Conservation (phyloP, 2,888 invertebrate genomes). For the Heliconius sara region DNA sequence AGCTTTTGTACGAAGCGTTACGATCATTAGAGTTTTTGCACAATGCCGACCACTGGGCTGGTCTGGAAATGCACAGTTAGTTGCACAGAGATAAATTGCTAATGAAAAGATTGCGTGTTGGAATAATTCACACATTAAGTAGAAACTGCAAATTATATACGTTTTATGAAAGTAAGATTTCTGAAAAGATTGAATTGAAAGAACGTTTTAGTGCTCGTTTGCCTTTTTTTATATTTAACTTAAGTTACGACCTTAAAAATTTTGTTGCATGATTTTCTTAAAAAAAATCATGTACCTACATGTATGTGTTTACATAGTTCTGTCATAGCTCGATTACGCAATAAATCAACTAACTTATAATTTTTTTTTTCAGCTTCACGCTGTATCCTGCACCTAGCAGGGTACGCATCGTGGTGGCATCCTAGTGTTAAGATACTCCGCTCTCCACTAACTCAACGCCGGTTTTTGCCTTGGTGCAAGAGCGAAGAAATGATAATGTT, state of each 20-base stretch:
- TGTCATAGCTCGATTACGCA: no score
- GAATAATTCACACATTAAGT: slow-evolving; percentile 38
- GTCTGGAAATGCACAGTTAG: slow-evolving; percentile 37
- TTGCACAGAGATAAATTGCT: slow-evolving; percentile 40
- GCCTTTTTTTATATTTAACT: neutral
- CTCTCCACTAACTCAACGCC: no score
- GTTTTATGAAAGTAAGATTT: slow-evolving; percentile 29
- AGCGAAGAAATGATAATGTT: no score
- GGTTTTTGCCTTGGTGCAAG: no score
- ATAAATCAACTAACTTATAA: no score
- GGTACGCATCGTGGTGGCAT: no score
- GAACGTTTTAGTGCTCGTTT: slow-evolving; percentile 7
- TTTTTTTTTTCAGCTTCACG: no score
- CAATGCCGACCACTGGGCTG: slow-evolving; percentile 32
- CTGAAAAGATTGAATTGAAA: slow-evolving; percentile 16
- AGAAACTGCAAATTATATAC: slow-evolving; percentile 28
- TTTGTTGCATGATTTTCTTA: neutral
- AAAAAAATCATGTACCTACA: neutral
- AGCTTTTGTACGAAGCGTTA: slow-evolving; percentile 24
- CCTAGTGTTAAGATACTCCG: no score
- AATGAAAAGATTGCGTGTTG: slow-evolving; percentile 47
- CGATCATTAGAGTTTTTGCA: slow-evolving; percentile 40
- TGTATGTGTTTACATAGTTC: no score
- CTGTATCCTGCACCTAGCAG: no score
- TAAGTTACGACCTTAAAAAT: neutral